Evolutionary conservation across 2,113 vertebrate genomes (phyloP).

Genomic region (Chloropsis cyanopogon): DNA sequence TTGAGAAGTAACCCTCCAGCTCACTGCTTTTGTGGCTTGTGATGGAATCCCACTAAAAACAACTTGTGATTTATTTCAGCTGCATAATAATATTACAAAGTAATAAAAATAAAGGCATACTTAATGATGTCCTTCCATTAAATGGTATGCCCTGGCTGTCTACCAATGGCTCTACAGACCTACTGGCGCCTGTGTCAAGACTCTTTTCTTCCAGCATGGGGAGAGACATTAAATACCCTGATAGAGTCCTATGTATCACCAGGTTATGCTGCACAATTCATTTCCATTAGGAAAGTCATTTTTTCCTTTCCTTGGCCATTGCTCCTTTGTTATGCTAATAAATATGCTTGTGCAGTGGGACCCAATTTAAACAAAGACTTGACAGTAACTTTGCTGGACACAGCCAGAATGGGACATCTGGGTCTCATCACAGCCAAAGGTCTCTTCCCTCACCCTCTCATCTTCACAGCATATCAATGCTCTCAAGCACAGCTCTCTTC

Average conservation of each 20-base stretch:
- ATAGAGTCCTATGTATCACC: neutral
- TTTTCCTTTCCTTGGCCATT: slow-evolving; percentile 12
- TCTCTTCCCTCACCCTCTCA: neutral
- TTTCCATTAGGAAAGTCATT: slow-evolving; percentile 12
- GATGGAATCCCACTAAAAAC: slow-evolving; percentile 26
- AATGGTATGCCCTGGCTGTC: slow-evolving; percentile 53
- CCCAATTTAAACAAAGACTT: slow-evolving; percentile 37
- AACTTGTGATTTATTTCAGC: slow-evolving; percentile 57
- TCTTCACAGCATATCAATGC: slow-evolving; percentile 1
- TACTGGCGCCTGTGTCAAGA: slow-evolving; percentile 32
- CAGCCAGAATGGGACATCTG: slow-evolving; percentile 24
- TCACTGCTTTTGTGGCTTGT: slow-evolving; percentile 23
- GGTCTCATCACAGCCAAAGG: slow-evolving; percentile 27
- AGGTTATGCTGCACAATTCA: slow-evolving; percentile 46
- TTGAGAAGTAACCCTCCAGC: neutral
- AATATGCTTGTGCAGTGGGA: neutral
- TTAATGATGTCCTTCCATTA: slow-evolving; percentile 60
- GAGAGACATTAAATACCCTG: slow-evolving; percentile 16
- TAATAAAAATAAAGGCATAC: slow-evolving; percentile 56
- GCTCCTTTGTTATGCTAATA: slow-evolving; percentile 35
- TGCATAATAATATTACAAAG: slow-evolving; percentile 55
- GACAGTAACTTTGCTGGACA: slow-evolving; percentile 12
- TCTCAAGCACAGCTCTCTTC: neutral
- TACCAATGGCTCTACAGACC: slow-evolving; percentile 56
- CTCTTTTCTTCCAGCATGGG: neutral